Conservation (phyloP, 1,140 invertebrate species). For the Aphelenchoides fujianensis region DNA sequence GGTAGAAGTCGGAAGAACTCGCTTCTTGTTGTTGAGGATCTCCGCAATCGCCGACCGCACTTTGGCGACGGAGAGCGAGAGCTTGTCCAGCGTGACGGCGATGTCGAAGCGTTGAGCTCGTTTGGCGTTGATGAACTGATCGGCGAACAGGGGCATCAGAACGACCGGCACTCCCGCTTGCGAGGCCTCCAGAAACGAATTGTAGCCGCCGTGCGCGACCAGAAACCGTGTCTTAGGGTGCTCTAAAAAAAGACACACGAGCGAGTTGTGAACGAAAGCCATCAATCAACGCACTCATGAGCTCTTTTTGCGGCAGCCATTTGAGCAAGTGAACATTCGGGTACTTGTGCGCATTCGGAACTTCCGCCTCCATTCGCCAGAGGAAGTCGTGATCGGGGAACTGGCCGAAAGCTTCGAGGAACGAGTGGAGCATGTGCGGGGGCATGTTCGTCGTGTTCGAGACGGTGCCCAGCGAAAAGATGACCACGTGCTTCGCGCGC, state of each 20-base stretch:
- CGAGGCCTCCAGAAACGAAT: background rate
- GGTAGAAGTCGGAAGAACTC: conserved; percentile 15
- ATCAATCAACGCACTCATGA: conserved; percentile 55
- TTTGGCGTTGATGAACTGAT: conserved; percentile 55
- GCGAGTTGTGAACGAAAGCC: background rate
- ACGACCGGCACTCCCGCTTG: background rate
- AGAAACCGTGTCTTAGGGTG: conserved; percentile 55
- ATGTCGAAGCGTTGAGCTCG: conserved; percentile 57
- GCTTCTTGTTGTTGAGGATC: conserved; percentile 9
- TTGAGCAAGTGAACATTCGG: conserved; percentile 55
- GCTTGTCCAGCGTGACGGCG: conserved; percentile 32
- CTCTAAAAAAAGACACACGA: conserved; percentile 35
- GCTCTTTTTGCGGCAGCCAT: conserved; percentile 61
- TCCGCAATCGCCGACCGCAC: background rate
- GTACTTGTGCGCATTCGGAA: conserved; percentile 38
- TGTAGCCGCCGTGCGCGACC: conserved; percentile 38
- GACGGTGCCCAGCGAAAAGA: conserved; percentile 61
- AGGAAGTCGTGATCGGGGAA: conserved; percentile 53
- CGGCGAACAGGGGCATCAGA: conserved; percentile 6
- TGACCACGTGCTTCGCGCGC: conserved; percentile 48
- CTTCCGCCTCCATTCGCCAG: conserved; percentile 56
- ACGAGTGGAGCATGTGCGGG: conserved; percentile 48
- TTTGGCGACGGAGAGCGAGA: conserved; percentile 24
- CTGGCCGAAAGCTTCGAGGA: conserved; percentile 57
- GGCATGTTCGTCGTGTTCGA: conserved; percentile 63